Evolutionary conservation across 2,113 vertebrate genomes (phyloP), one percentile per base, ranked within the genome.

Genomic region (Laterallus jamaicensis): DNA sequence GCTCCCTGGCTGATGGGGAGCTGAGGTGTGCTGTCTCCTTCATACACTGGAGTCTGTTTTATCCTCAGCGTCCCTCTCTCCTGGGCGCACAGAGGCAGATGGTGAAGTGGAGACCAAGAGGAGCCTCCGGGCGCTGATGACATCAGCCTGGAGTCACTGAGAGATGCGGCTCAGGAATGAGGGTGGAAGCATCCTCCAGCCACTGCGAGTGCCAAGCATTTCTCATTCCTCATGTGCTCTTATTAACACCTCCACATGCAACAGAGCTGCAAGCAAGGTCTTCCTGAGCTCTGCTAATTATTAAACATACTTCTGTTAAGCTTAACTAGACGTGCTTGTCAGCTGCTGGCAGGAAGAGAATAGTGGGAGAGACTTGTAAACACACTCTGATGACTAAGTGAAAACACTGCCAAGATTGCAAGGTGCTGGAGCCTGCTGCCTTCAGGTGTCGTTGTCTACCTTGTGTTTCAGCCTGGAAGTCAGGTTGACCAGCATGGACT

Each of bases 401-500:
- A 52, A 69, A 92, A 68, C 68, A 10, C 3, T 84, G 95, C 86
- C 96, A 69, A 10, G 82, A 62, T n/a, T 59, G 22, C 75, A 68
- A 28, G 55, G 91, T 62, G 1, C 62, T 14, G 6, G 87, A 64
- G 63, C 71, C 62, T 25, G 62, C 85, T 73, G 87, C 94, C 95
- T 95, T 96, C 92, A 92, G 96, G 95, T 92, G 95, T 95, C 94
- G 70, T 94, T 80, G 92, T 96, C 18, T 76, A 31, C 89, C 74
- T 49, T 86, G 89, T n/a, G 54, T 40, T 95, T 44, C 66, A 68
- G 81, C 71, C 69, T 35, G 29, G 71, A 47, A 66, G 39, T 8
- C 52, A 15, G 9, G 40, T 5, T 68, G 79, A 49, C 40, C 86
- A 44, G 37, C 13, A 3, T 6, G 89, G 62, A 19, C 12, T 59